Evolutionary conservation across 1,140 invertebrate genomes (phyloP), one percentile per base, ranked within the genome.

Genomic region (Bombus balteatus): DNA sequence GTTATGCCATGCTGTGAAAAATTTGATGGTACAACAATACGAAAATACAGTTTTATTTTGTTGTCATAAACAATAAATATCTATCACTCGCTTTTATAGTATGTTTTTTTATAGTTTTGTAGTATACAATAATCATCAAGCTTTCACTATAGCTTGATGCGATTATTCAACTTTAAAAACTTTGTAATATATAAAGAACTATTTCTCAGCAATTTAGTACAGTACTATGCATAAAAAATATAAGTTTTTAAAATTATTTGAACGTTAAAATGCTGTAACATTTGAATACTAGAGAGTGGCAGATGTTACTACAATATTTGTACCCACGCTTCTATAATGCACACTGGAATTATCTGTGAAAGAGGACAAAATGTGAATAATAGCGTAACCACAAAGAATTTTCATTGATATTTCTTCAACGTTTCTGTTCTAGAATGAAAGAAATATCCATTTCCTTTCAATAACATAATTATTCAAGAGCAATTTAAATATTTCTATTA

Each of bases 21-120:
- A 88, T 91, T 91, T 89, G 83, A 85, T 90, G 83, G 80, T 87
- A 90, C 87, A 91, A 78, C 78, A 57, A 89, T 92, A 92, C 53
- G 87, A 92, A 92, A 92, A 92, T 92, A 92, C 88, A 92, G 81
- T 86, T 92, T 86, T 75, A 87, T 89, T 90, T 88, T 89, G 65
- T 90, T 71, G 43, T 66, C 83, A 59, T 84, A 87, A 85, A 85
- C 43, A 77, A 90, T 83, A 87, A 87, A 89, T 74, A 80, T 81
- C 65, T 79, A 87, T 89, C 68, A 74, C 68, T 78, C 28, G 32
- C 80, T 65, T 89, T 89, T 87, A 78, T 65, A 89, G 47, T 81
- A 73, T 62, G 47, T 59, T 53, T 62, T 62, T 70, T 39, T 77
- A 70, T 76, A 88, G 77, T 83, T 86, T 87, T 62, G 66, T 85